Base-by-base conservation (phyloP, 2,797 vertebrate species). In the Eidolon dupreanum region DNA sequence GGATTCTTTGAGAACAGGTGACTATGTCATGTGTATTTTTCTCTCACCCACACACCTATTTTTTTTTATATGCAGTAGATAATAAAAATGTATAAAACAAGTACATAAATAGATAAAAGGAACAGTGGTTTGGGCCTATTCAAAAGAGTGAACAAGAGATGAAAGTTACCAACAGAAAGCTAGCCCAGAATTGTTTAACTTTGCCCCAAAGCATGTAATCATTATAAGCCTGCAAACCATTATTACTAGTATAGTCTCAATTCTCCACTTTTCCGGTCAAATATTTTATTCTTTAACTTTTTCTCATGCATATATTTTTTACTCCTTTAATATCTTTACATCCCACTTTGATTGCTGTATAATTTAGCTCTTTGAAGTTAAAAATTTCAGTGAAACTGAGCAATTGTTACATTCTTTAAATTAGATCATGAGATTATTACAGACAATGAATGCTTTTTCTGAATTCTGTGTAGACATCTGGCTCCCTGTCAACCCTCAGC, bases 381-480 rank as follows among this genome's bases (percentile, higher is more conserved):
- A 93, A 89, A 87, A 59, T 87, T 88, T 79, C 36, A 93, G 73
- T 26, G 88, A 97, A 79, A 88, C 90, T 28, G 22, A 92, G 38
- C 1, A 59, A 78, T 61, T 87, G 46, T 73, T 73, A 65, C 26
- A 49, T 89, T 68, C 36, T 93, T 90, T 87, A 97, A 94, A 94
- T 91, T 94, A 88, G 28, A 74, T 78, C 68, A 91, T 53, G 71
- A 84, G 36, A 77, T 8, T 85, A 78, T 77, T 88, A 43, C 6
- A 83, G n/a, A 59, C 26, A 59, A 11, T 11, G 77, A 86, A 16
- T 31, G 6, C 16, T 90, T 68, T 79, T 73, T 31, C 41, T 96
- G 41, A 88, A 90, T 90, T 96, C 78, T 75, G 17, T 74, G 24
- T 28, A 93, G 74, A 95, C 70, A 75, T 93, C 83, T 96, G 71